Base-by-base conservation (phyloP, 2,888 invertebrate species). In the Toxonevra muliebris region DNA sequence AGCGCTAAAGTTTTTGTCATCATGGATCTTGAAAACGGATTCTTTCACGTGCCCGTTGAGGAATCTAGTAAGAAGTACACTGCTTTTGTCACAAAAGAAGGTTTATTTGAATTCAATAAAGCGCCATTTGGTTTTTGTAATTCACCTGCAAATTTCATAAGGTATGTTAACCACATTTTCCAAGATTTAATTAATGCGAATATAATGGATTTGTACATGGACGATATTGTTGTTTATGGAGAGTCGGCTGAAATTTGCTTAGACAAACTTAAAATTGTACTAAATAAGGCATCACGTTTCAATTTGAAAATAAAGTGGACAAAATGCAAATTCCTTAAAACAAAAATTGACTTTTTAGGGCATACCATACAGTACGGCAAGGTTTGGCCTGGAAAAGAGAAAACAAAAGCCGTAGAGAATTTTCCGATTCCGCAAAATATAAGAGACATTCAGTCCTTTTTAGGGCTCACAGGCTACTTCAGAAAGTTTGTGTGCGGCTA, bases 381-480 rank as follows among this genome's bases (percentile, higher is more conserved):
- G 9, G 53, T 70, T 0, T 64, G n/a, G 20, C 71, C 73, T 7
- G 64, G 58, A n/a, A 7, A 61, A 13, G 68, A 68, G 9, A 68
- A 66, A 52, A 17, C 66, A n/a, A 65, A 40, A 20, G 61, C 69
- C 3, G 30, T 69, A 5, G 61, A 57, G 19, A 55, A 68, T 9
- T 70, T 69, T 61, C 69, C 70, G 9, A 45, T 48, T 53, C 71
- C 69, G 17, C n/a, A 17, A 20, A 68, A 59, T 50, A 11, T 69
- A n/a, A 71, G 52, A 69, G 66, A 30, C 1, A 50, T 69, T 1
- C 64, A 69, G 15, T 41, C 69, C 11, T 71, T 71, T 45, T 53
- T 69, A 5, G 72, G 73, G 1, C 45, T 70, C n/a, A 72, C 66
- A 1, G 72, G 70, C 42, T 70, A 59, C 42, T 71, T 73, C 43